These are phyloP conservation scores for Acanthoscelides obtectus DNA, from an alignment of 2,888 invertebrate species.

Conservation along the genomic window DNA sequence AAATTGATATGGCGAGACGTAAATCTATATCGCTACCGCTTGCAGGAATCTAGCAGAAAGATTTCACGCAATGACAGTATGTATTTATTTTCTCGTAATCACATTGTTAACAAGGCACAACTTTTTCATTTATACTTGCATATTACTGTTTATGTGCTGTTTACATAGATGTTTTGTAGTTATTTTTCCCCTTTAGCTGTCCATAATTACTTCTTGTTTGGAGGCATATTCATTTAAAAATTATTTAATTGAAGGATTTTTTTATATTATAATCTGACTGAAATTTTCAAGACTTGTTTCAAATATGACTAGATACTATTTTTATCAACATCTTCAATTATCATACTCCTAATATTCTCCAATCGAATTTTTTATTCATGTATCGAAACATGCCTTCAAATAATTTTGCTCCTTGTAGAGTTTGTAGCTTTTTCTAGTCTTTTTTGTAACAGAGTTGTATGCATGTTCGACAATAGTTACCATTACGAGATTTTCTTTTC, in stretches of 20 bases:
- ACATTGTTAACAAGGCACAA: neutral
- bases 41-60: neutral
- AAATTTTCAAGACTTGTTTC: too few relatives aligned
- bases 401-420: neutral
- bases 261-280: too few relatives aligned
- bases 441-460: slow-evolving; percentile 16
- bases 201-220: neutral
- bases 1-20: neutral
- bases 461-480: slow-evolving; percentile 36
- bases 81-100: neutral
- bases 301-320: too few relatives aligned
- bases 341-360: too few relatives aligned
- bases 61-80: neutral
- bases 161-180: neutral
- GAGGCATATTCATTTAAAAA: neutral
- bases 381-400: neutral
- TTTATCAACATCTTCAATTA: too few relatives aligned
- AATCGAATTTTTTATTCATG: too few relatives aligned
- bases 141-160: neutral
- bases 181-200: neutral
- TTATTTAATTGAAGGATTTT: too few relatives aligned
- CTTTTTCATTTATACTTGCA: neutral
- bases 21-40: neutral
- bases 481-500: slow-evolving; percentile 23
- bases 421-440: neutral